Base-by-base conservation (phyloP, 1,140 invertebrate species). In the Batillaria attramentaria region DNA sequence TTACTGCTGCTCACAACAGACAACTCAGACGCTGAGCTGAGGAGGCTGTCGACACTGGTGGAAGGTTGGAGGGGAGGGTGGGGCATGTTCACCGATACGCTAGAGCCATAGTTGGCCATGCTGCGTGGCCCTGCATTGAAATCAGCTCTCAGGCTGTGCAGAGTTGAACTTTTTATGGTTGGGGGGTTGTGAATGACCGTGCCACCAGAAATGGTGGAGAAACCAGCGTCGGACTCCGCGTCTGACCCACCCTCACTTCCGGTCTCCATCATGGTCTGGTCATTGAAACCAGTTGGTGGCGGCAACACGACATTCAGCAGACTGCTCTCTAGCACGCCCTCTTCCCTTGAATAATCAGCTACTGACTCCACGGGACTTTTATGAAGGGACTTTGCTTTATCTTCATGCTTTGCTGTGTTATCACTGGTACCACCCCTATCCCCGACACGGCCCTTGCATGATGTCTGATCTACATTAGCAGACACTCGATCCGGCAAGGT, bases 41-140 rank as follows among this genome's bases (percentile, higher is more conserved):
- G 41, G 60, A 88, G 77, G 69, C 86, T 86, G 57, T 88, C 87
- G 46, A 80, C 83, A 72, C 87, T 88, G 60, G 81, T 81, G 65
- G 85, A 85, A 39, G 85, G 79, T 39, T 85, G 80, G n/a, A 84
- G 78, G 20, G 50, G 0, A 35, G 13, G 24, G 20, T 6, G 33
- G 28, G 46, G 33, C 1, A 37, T 42, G 18, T 57, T 74, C 31
- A 50, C 65, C 24, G 46, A 77, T 28, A 76, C 78, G 10, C 46
- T 50, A 18, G 60, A 54, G 24, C 43, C 37, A 39, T 73, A 60
- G 35, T 72, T 18, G 31, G n/a, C 35, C 0, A 70, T 60, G 46
- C 31, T 37, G 6, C 24, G n/a, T 33, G 65, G 8, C 0, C 42
- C 33, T 54, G 33, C 28, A 28, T 33, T 20, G 13, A 16, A 50